Base-by-base conservation (phyloP, 2,113 vertebrate species). In the Thunnus maccoyii region DNA sequence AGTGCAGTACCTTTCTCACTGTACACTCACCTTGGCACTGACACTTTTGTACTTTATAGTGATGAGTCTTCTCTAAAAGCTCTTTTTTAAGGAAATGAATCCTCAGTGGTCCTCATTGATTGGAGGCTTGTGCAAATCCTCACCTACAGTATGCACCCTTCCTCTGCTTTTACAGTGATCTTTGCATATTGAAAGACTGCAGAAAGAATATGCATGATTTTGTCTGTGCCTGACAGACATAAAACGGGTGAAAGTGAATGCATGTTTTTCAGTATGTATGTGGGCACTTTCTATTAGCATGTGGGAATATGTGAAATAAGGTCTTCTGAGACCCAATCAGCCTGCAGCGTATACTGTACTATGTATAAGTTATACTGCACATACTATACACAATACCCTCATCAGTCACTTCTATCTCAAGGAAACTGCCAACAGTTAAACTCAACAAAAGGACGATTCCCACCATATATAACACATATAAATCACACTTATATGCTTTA, bases 281-380 rank as follows among this genome's bases (percentile, higher is more conserved):
- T 51, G 7, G 41, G 10, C 20, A 15, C 25, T 36, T 13, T 36
- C 3, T 25, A 14, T 20, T 51, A 67, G 15, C 47, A 62, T 30
- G 55, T 32, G n/a, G 25, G 14, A 9, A 46, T 22, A 58, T 61
- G 30, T 70, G 13, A 54, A 69, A 47, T 46, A 22, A 16, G 17
- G 30, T 72, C 54, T 56, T 63, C 3, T 36, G 69, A 88, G 73
- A 78, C 51, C 30, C 47, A 80, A 61, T 73, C 61, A 75, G 56
- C 46, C 50, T 74, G 44, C 27, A 65, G 51, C 22, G 16, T 56
- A 20, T 5, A 30, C 27, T 30, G 27, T 30, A 67, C 22, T 15
- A 65, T 55, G 25, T 74, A 30, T 2, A 48, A n/a, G 52, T 60
- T 54, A 27, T 22, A 48, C 18, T 16, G 10, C 61, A 68, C 44